Conservation (phyloP, 2,888 invertebrate genomes). For the Gastracanthus pulcherrimus region DNA sequence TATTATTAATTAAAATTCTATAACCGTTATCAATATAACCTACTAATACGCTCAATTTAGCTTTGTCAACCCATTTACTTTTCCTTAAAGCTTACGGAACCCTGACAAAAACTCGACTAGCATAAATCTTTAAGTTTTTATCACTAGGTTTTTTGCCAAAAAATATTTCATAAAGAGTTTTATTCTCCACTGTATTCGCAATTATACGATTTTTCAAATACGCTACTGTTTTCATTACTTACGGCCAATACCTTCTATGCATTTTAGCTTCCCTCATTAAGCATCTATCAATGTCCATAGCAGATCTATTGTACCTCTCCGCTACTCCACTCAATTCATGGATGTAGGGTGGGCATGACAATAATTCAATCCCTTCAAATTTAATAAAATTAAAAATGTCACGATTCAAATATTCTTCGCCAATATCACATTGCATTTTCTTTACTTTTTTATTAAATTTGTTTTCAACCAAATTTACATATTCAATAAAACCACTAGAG, state of each 20-base stretch:
- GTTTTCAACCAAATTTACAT: too few species aligned
- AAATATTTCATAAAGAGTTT: constrained; percentile 58
- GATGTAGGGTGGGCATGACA: neutral
- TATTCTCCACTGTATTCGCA: constrained; percentile 53
- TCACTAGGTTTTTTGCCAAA: constrained; percentile 52
- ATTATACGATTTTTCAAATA: constrained; percentile 57
- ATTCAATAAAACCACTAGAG: too few species aligned
- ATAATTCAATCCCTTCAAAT: too few species aligned
- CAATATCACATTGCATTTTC: too few species aligned
- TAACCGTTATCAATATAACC: constrained; percentile 57
- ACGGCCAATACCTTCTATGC: constrained; percentile 36
- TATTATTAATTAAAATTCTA: constrained; percentile 20
- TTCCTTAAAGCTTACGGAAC: constrained; percentile 26
- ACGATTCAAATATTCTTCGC: too few species aligned
- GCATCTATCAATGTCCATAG: constrained; percentile 35
- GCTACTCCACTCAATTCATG: neutral
- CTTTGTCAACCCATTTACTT: constrained; percentile 54
- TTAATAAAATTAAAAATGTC: too few species aligned
- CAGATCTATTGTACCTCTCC: neutral
- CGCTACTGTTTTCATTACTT: constrained; percentile 45
- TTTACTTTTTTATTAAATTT: too few species aligned
- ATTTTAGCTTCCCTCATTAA: constrained; percentile 41
- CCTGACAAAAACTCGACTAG: constrained; percentile 53
- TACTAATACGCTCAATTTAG: constrained; percentile 53
- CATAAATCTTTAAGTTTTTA: constrained; percentile 43